Conservation (phyloP, 2,797 vertebrate genomes). For the Ctenopoma kingsleyae region DNA sequence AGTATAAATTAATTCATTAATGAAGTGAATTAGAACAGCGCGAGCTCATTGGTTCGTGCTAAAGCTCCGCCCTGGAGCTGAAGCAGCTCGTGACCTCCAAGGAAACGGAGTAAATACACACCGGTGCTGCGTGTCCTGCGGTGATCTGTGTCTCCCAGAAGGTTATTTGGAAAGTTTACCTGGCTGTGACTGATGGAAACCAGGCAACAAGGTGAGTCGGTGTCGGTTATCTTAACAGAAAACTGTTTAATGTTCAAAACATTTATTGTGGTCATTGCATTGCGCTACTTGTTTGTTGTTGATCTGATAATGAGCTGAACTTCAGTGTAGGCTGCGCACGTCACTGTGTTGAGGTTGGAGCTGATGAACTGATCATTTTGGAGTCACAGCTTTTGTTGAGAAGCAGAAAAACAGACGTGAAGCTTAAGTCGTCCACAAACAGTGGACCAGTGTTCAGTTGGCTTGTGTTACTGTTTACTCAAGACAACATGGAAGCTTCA, state of each 20-base stretch:
- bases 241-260: too few relatives aligned
- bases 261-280: too few relatives aligned
- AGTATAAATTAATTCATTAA: too few relatives aligned
- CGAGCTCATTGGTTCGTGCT: conserved; percentile 55
- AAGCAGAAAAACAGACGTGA: rapidly evolving
- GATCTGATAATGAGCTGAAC: conserved; percentile 40
- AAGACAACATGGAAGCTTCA: conserved; percentile 37
- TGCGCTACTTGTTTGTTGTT: not conserved
- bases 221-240: not conserved
- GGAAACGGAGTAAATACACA: conserved; percentile 30
- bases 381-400: not conserved
- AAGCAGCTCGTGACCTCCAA: conserved; percentile 60
- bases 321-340: conserved; percentile 11
- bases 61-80: conserved; percentile 62
- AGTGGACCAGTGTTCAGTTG: not conserved
- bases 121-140: conserved; percentile 34
- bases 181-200: conserved; percentile 77
- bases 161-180: conserved; percentile 32
- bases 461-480: conserved; percentile 26
- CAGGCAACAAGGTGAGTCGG: conserved; percentile 83
- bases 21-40: not conserved
- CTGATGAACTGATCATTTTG: too few relatives aligned
- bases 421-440: not conserved
- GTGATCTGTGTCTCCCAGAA: not conserved
- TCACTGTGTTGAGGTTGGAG: not conserved